Base-by-base conservation (phyloP, 2,888 invertebrate genomes). In the Ischnus inquisitorius region DNA sequence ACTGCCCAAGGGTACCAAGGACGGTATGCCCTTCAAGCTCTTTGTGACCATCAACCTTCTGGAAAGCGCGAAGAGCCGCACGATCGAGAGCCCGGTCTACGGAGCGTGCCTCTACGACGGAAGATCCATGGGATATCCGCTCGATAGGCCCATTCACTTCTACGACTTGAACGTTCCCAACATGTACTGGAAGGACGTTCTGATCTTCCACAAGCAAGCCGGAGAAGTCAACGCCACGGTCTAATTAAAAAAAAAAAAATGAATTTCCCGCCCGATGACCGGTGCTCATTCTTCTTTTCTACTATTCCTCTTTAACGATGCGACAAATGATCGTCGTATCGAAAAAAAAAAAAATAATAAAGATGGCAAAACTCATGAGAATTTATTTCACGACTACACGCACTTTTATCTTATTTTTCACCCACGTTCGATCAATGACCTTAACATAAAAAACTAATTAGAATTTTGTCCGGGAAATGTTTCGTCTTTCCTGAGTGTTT, bases 1-100 rank as follows among this genome's bases (percentile, higher is more conserved):
- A 88, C 91, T 96, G 74, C 96, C 96, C 86, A 96, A 95, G 91
- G 96, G 95, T 75, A 95, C 94, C 88, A 93, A 93, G 88, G 95
- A 94, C 60, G 96, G 96, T 84, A 95, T 96, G 95, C 94, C 95
- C 3, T 95, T 95, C 92, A 94, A 95, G 82, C 90, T 96, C 83
- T 94, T 95, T 90, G 94, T 96, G 71, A 94, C 95, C 95, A 0
- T 77, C 28, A 60, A 60, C 28, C 5, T 60, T 22, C 5, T 88
- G 14, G 84, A 89, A 1, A 88, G 88, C 39, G 94, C 94, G 1
- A 91, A 92, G 25, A 90, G 93, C 2, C 87, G 92, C 4, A 93
- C 93, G 28, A 89, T 93, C 0, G 87, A 89, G 0, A 87, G 88
- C 5, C 88, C 90, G 0, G 94, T 92, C 43, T 92, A 90, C 87